phyloP scores from a whole-genome alignment of 1,140 invertebrate species.

The Argopecten irradians region DNA sequence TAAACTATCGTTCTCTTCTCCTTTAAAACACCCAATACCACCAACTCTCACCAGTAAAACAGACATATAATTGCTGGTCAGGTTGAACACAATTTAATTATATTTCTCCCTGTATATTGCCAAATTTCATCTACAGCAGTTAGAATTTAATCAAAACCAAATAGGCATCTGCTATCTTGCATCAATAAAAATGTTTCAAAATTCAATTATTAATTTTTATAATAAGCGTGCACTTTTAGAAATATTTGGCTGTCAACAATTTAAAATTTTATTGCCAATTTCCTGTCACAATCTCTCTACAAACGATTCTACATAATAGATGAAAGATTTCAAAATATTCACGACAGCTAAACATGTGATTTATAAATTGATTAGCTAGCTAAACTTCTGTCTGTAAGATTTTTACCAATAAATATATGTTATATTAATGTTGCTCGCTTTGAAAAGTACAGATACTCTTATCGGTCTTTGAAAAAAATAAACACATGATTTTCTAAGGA shows the following conservation, averaged over 20 bases:
- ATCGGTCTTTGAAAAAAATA: too few relatives aligned
- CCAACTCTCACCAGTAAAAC: neutral
- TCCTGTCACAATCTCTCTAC: neutral
- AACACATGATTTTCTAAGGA: too few relatives aligned
- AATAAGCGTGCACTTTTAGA: neutral
- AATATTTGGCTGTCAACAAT: neutral
- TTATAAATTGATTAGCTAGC: too few relatives aligned
- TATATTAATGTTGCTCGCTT: too few relatives aligned
- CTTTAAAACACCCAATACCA: neutral
- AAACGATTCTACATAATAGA: too few relatives aligned
- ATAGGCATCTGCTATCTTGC: neutral
- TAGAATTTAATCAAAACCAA: neutral
- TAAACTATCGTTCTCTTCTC: neutral
- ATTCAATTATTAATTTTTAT: neutral
- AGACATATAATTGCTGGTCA: neutral
- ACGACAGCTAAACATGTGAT: too few relatives aligned
- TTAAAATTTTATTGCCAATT: neutral
- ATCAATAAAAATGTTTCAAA: neutral
- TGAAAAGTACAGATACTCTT: too few relatives aligned
- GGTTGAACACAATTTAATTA: neutral
- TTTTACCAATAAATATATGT: too few relatives aligned
- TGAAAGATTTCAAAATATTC: too few relatives aligned
- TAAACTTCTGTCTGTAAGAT: too few relatives aligned
- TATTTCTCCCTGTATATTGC: neutral
- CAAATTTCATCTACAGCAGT: neutral